Conservation (phyloP, 2,888 invertebrate species). For the Stenolophus ochropezus region DNA sequence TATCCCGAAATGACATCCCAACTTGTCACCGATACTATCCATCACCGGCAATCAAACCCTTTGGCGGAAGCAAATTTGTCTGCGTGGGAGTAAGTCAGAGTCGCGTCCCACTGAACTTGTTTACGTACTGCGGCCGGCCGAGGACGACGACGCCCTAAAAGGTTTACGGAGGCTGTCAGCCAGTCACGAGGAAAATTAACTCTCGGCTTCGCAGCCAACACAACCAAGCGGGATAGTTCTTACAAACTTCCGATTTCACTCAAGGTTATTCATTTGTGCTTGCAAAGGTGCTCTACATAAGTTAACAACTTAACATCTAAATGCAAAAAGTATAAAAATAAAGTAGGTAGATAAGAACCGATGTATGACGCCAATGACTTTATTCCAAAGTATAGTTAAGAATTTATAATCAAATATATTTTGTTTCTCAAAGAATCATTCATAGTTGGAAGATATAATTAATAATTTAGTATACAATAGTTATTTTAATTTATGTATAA, state of each 20-base stretch:
- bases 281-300: too few species aligned
- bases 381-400: too few species aligned
- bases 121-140: conserved; percentile 3
- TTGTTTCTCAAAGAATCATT: too few species aligned
- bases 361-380: too few species aligned
- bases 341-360: too few species aligned
- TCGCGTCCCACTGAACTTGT: conserved; percentile 17
- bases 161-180: conserved; percentile 32
- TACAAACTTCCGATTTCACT: neutral
- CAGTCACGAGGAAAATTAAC: conserved; percentile 42
- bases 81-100: neutral
- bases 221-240: neutral
- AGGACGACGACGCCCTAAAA: neutral
- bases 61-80: neutral
- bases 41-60: neutral
- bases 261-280: neutral
- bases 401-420: too few species aligned
- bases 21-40: neutral
- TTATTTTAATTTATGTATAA: too few species aligned
- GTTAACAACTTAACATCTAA: too few species aligned
- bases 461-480: too few species aligned
- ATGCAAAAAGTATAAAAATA: neutral
- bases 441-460: too few species aligned
- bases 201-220: neutral
- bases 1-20: neutral